Evolutionary conservation across 2,797 vertebrate species (phyloP).

Genomic region (Tokudaia tokunoshimensis): DNA sequence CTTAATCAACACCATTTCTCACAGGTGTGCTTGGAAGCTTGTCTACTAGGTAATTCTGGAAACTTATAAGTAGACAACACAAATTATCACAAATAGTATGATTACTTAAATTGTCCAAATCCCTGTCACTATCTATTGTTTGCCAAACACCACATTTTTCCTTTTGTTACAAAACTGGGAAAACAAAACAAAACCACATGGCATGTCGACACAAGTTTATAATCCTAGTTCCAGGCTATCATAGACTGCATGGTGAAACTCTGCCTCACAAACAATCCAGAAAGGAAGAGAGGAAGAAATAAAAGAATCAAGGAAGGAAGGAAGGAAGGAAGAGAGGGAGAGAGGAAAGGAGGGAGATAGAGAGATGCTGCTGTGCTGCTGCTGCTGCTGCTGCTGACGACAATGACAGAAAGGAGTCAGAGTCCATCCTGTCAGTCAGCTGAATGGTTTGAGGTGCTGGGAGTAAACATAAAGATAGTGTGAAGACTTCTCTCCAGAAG

Average conservation of each 20-base stretch:
- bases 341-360: too few relatives aligned
- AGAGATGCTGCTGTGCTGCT: too few relatives aligned
- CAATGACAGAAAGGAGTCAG: not conserved
- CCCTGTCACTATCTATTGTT: not conserved
- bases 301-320: not conserved
- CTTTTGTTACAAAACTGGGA: constrained; percentile 37
- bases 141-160: constrained; percentile 44
- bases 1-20: not conserved
- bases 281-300: not conserved
- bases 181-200: not conserved
- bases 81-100: not conserved
- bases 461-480: too few relatives aligned
- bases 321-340: rapidly evolving
- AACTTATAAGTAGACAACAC: not conserved
- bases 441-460: not conserved
- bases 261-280: not conserved
- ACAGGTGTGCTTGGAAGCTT: not conserved
- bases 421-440: not conserved
- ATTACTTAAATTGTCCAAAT: constrained; percentile 18
- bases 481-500: not conserved
- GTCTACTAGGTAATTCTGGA: not conserved
- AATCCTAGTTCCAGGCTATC: not conserved
- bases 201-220: not conserved
- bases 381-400: not conserved
- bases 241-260: not conserved